Conservation (phyloP, 2,888 invertebrate species). For the Xanthia togata region DNA sequence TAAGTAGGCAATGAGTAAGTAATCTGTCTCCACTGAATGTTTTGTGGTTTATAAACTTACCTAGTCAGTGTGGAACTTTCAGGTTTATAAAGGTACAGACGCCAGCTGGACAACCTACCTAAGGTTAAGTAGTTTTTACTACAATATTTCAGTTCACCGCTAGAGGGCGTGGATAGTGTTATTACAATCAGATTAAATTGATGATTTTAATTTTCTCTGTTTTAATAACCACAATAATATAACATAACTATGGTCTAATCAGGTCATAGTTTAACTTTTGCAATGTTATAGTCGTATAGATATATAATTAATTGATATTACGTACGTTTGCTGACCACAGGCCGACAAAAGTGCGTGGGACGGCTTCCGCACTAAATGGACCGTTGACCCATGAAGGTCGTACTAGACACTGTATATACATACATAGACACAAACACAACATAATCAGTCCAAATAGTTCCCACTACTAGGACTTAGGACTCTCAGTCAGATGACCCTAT, state of each 20-base stretch:
- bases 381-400: conserved; percentile 44
- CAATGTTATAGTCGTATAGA: not conserved
- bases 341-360: conserved; percentile 33
- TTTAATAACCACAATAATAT: not conserved
- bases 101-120: too few species aligned
- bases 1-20: not conserved
- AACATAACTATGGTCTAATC: not conserved
- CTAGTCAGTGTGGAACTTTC: not conserved
- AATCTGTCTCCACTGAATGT: not conserved
- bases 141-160: not conserved
- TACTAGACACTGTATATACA: not conserved
- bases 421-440: not conserved
- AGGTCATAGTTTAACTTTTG: not conserved
- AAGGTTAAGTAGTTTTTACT: too few species aligned
- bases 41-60: not conserved
- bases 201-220: not conserved
- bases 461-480: not conserved
- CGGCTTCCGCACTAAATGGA: conserved; percentile 36
- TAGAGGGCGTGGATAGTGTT: conserved; percentile 19
- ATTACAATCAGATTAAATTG: not conserved
- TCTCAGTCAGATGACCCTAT: not conserved
- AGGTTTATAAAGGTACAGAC: not conserved
- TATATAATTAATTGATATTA: not conserved
- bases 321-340: not conserved
- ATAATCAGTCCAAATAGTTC: too few species aligned